Evolutionary conservation across 2,888 invertebrate species (phyloP), one percentile per base, ranked within the genome.

Genomic region (Drosophila koepferae): DNA sequence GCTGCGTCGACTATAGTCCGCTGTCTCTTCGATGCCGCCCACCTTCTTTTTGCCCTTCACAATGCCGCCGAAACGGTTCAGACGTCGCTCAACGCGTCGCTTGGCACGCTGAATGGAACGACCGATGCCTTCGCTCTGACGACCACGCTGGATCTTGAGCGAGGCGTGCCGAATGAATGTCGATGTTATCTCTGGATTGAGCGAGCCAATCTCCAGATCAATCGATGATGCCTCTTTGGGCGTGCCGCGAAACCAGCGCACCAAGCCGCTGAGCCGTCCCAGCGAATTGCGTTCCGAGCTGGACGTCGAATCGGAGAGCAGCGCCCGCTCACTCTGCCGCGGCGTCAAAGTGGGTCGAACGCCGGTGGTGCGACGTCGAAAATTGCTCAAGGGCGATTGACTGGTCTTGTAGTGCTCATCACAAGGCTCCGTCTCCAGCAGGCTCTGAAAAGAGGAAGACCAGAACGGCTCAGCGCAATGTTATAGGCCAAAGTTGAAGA

Each of bases 11-110:
- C 97, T 96, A 66, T 95, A 94, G 93, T 96, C 96, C 95, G 96
- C 95, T 2, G 96, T 95, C 92, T 98, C 98, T 93, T 98, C 98
- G 74, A 96, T 95, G 89, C 97, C 98, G 28, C 97, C 97, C 92
- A 97, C 96, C 93, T 98, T 97, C 92, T 97, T 98, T 92, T 98
- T 98, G 91, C 96, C 96, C 91, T 97, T 97, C 12, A 96, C 95
- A 60, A 97, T 94, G 10, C 97, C 97, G 6, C 97, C 97, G 83
- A 97, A 96, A 92, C 96, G 96, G 90, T 95, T 97, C 66, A 99
- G 94, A 82, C 98, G 96, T 90, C 98, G 97, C 93, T 99, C 98
- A 88, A 99, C 97, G 84, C 98, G 94, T 81, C 97, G 96, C 89
- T 97, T 96, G 2, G 98, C 98, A 90, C 97, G 97, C 92, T 96